Conservation (phyloP, 1,140 invertebrate genomes). For the Eupeodes corollae region DNA sequence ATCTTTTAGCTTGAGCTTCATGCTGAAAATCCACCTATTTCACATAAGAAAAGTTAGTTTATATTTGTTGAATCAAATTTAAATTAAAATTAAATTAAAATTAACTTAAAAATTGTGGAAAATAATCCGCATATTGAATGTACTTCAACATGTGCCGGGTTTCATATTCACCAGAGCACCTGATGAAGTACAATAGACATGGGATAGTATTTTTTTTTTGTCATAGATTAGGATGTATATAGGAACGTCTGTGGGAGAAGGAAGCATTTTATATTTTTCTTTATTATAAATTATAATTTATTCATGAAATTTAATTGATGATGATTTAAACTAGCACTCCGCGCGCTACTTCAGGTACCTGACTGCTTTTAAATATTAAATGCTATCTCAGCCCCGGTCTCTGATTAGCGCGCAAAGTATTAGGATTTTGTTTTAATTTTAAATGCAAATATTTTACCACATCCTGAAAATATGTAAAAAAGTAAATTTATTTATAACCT, state of each 20-base stretch:
- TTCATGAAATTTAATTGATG: constrained; percentile 3
- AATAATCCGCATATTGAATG: constrained; percentile 60
- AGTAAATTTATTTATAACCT: too few species aligned
- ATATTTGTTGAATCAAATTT: too few species aligned
- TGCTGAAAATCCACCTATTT: too few species aligned
- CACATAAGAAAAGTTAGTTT: too few species aligned
- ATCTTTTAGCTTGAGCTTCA: too few species aligned
- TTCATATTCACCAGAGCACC: constrained; percentile 80
- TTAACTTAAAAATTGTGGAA: neutral
- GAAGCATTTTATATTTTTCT: too few species aligned
- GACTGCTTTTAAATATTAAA: constrained; percentile 50
- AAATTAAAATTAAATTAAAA: too few species aligned
- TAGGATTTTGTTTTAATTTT: constrained; percentile 8
- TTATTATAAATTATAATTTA: neutral
- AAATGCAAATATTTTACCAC: too few species aligned
- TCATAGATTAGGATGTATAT: too few species aligned
- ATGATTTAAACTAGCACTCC: constrained; percentile 42
- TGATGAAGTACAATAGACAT: constrained; percentile 98
- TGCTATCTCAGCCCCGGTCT: constrained; percentile 49
- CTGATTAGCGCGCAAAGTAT: constrained; percentile 57
- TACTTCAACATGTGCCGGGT: constrained; percentile 95
- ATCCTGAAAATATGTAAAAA: too few species aligned
- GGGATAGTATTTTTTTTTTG: constrained; percentile 41
- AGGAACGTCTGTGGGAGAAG: too few species aligned
- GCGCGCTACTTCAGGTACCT: constrained; percentile 98